phyloP scores from a whole-genome alignment of 1,140 invertebrate genomes.

The Forficula auricularia region DNA sequence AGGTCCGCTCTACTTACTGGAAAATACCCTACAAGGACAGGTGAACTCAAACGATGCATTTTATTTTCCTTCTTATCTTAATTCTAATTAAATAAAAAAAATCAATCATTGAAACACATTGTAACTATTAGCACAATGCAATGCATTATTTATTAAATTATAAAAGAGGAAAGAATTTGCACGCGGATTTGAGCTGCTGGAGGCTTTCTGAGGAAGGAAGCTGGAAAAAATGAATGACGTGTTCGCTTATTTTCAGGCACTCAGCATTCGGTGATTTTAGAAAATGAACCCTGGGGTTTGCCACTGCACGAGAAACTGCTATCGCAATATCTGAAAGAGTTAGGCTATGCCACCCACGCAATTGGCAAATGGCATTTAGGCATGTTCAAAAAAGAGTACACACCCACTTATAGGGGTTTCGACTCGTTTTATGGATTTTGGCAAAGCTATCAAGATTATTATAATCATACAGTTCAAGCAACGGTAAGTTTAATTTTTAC shows the following conservation, averaged over 20 bases:
- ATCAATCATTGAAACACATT: no score
- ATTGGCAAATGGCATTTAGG: slow-evolving; percentile 89
- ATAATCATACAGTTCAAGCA: slow-evolving; percentile 43
- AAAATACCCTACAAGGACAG: no score
- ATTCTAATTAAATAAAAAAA: no score
- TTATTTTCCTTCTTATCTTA: no score
- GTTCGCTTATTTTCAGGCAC: slow-evolving; percentile 43
- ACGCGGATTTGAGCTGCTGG: no score
- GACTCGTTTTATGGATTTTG: slow-evolving; percentile 70
- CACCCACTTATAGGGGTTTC: slow-evolving; percentile 65
- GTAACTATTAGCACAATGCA: no score
- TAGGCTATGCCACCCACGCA: slow-evolving; percentile 63
- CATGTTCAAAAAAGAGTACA: slow-evolving; percentile 46
- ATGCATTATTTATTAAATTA: no score
- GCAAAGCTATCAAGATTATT: slow-evolving; percentile 68
- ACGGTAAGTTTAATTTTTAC: slow-evolving; percentile 34
- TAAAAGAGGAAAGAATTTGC: no score
- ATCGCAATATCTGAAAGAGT: slow-evolving; percentile 52
- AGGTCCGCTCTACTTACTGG: no score
- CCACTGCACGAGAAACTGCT: slow-evolving; percentile 50
- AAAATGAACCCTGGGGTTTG: slow-evolving; percentile 52
- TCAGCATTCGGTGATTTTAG: slow-evolving; percentile 58
- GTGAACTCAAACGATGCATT: no score
- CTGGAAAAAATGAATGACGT: no score
- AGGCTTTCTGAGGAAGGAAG: no score